Conservation (phyloP, 1,140 invertebrate species). For the Vollenhovia emeryi region DNA sequence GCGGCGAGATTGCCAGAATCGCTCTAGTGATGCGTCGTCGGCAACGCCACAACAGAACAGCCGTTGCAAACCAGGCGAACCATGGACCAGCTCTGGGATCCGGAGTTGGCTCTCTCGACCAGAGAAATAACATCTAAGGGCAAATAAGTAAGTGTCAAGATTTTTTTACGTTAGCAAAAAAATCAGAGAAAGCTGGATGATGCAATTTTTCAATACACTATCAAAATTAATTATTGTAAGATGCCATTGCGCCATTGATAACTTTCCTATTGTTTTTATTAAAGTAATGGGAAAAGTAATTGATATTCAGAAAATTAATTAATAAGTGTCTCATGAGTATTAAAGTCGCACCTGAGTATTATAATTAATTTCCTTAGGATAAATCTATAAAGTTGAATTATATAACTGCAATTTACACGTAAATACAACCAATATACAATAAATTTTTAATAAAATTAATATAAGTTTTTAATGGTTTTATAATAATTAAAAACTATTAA, state of each 20-base stretch:
- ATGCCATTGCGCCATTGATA: not conserved
- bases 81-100: slow-evolving; percentile 75
- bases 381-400: not conserved
- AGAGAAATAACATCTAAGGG: slow-evolving; percentile 81
- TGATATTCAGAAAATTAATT: not conserved
- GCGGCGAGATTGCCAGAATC: slow-evolving; percentile 73
- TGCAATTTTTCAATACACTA: not conserved
- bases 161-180: not conserved
- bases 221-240: not conserved
- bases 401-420: not conserved
- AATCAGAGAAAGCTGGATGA: not conserved
- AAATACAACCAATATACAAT: not conserved
- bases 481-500: not conserved
- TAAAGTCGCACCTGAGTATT: not conserved
- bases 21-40: slow-evolving; percentile 73
- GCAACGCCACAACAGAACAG: slow-evolving; percentile 78
- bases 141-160: not conserved
- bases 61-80: slow-evolving; percentile 82
- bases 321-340: not conserved
- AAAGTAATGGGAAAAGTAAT: not conserved
- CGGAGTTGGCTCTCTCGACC: slow-evolving; percentile 74
- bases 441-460: not conserved
- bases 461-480: slow-evolving; percentile 1
- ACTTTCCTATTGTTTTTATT: not conserved
- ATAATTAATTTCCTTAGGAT: not conserved